Conservation (phyloP, 1,140 invertebrate species). For the Zophobas morio region DNA sequence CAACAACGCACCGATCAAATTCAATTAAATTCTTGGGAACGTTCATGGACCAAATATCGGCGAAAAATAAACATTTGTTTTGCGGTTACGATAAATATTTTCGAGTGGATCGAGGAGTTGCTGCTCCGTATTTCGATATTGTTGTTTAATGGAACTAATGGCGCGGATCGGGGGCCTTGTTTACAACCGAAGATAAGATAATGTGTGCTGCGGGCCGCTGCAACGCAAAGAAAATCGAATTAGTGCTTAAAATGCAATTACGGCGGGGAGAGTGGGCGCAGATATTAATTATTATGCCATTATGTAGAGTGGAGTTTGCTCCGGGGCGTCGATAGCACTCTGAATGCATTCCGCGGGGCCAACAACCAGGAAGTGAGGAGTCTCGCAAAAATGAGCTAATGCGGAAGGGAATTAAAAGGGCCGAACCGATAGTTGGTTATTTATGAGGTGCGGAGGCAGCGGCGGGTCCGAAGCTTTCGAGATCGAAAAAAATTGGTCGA, state of each 20-base stretch:
- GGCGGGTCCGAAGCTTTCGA: too few species aligned
- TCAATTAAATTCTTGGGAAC: conserved; percentile 5
- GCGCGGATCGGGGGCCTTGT: neutral
- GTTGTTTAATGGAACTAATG: neutral
- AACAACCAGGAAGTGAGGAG: too few species aligned
- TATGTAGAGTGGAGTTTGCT: conserved; percentile 11
- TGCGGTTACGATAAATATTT: neutral
- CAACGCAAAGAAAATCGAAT: neutral
- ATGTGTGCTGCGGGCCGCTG: neutral
- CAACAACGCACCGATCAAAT: conserved; percentile 11
- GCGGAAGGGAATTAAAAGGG: too few species aligned
- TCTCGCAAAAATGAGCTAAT: too few species aligned
- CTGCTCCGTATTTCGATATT: neutral
- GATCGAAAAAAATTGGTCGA: too few species aligned
- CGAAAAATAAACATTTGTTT: neutral
- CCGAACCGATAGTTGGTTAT: too few species aligned
- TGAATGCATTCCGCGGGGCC: too few species aligned
- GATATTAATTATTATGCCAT: conserved; percentile 13
- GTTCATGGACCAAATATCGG: neutral
- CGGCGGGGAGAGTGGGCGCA: conserved; percentile 3
- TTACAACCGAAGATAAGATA: neutral
- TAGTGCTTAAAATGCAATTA: conserved; percentile 28
- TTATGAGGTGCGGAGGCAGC: too few species aligned
- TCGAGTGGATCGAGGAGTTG: neutral
- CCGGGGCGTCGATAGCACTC: neutral